These are phyloP conservation scores for Microcebus murinus DNA, from an alignment of 2,113 vertebrate genomes.

Conservation along the genomic window DNA sequence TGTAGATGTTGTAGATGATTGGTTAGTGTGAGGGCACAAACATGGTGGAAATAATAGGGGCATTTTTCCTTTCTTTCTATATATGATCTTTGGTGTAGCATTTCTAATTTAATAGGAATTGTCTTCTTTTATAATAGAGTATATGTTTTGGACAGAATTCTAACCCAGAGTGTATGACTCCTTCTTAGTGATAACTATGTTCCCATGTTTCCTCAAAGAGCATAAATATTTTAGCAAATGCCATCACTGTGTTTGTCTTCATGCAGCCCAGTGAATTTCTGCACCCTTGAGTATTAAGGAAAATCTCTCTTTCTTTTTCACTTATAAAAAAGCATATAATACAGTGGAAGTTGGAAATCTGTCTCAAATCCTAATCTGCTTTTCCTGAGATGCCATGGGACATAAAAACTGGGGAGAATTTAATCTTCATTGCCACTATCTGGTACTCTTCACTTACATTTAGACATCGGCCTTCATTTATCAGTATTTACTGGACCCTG, in stretches of 20 bases:
- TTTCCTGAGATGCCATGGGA: not conserved
- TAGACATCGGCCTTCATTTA: not conserved
- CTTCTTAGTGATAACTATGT: slow-evolving; percentile 42
- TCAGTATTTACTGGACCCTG: not conserved
- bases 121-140: not conserved
- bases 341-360: not conserved
- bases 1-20: not conserved
- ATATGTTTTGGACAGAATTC: slow-evolving; percentile 17
- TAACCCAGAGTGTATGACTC: not conserved
- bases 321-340: not conserved
- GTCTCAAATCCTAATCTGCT: slow-evolving; percentile 25
- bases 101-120: slow-evolving; percentile 25
- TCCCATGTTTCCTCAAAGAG: slow-evolving; percentile 33
- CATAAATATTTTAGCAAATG: slow-evolving; percentile 63
- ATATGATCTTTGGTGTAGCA: not conserved
- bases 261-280: slow-evolving; percentile 26
- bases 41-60: not conserved
- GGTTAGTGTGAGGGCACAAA: not conserved
- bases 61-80: not conserved
- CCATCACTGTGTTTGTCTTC: slow-evolving; percentile 49
- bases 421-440: not conserved
- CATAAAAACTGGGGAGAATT: slow-evolving; percentile 6
- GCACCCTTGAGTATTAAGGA: not conserved
- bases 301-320: not conserved
- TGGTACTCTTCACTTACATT: not conserved